These are phyloP conservation scores for Astyanax mexicanus DNA, from an alignment of 2,797 vertebrate species.

Conservation along the genomic window DNA sequence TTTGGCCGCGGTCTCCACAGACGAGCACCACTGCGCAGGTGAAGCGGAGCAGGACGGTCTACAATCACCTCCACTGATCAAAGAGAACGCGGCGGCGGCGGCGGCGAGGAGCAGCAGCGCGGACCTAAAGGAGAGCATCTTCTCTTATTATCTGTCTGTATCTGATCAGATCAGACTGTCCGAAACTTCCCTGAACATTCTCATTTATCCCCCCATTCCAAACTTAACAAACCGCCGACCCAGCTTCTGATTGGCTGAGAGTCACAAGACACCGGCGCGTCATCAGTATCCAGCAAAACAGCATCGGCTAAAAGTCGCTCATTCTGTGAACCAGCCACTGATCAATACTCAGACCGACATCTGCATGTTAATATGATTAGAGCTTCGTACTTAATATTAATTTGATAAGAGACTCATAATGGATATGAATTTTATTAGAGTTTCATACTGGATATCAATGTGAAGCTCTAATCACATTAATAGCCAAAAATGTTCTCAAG, in stretches of 20 bases:
- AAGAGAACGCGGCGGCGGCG: conserved; percentile 43
- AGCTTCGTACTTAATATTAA: too few species aligned
- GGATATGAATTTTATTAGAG: too few species aligned
- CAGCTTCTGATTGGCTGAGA: neutral
- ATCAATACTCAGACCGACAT: too few species aligned
- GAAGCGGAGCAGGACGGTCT: conserved; percentile 61
- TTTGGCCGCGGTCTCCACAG: conserved; percentile 68
- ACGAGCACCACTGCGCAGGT: conserved; percentile 76
- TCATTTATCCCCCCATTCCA: neutral
- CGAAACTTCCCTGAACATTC: conserved; percentile 22
- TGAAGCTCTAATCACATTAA: too few species aligned
- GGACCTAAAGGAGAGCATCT: conserved; percentile 61
- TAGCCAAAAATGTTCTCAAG: too few species aligned
- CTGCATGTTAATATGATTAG: too few species aligned
- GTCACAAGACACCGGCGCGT: conserved; percentile 14
- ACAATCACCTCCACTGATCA: neutral
- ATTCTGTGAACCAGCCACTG: too few species aligned
- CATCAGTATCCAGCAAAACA: conserved; percentile 25
- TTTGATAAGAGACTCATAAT: too few species aligned
- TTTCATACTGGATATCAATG: too few species aligned
- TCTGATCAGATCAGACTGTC: neutral
- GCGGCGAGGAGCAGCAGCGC: conserved; percentile 58
- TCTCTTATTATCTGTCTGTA: neutral
- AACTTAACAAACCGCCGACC: neutral
- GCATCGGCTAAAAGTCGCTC: neutral